Base-by-base conservation (phyloP, 1,140 invertebrate species). In the Euwallacea similis region DNA sequence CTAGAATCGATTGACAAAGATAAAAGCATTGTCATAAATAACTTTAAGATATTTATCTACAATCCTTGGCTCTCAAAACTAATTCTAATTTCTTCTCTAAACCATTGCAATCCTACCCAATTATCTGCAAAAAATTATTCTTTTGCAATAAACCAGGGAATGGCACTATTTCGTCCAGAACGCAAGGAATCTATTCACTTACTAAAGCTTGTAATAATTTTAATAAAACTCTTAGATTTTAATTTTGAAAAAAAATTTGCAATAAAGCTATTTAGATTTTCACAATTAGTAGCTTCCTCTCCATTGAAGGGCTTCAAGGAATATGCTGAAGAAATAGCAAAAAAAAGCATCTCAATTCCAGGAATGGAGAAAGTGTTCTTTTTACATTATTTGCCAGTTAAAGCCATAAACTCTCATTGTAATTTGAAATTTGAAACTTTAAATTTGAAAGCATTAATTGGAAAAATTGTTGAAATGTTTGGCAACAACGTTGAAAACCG, bases 401-500 rank as follows among this genome's bases (percentile, higher is more conserved):
- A 4, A 33, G 21, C 21, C 4, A 33, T 33, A 33, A 33, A 33
- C 21, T 33, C 21, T 33, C 21, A 33, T 33, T 2, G 21, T 4
- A 33, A 33, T 33, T 33, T 33, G 21, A 33, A 33, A 4, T 33
- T 33, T 33, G 4, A 33, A 33, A 33, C 21, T 33, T 33, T 33
- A 33, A 4, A 33, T 33, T 33, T 4, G 21, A 33, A 33, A 33
- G 21, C 4, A 33, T 33, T 74, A 56, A 44, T 68, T 13, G 62
- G 63, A 44, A 73, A 63, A 41, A 66, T 76, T 8, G 50, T 76
- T 13, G 68, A 72, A 56, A 72, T 71, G 59, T 76, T 76, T 72
- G 47, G 21, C 2, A 74, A 69, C 21, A 76, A 74, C 46, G 69
- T 74, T 33, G 75, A 76, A n/a, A 76, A 70, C 66, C 64, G 71